Conservation (phyloP, 2,797 vertebrate genomes). For the Epinephelus malabaricus region DNA sequence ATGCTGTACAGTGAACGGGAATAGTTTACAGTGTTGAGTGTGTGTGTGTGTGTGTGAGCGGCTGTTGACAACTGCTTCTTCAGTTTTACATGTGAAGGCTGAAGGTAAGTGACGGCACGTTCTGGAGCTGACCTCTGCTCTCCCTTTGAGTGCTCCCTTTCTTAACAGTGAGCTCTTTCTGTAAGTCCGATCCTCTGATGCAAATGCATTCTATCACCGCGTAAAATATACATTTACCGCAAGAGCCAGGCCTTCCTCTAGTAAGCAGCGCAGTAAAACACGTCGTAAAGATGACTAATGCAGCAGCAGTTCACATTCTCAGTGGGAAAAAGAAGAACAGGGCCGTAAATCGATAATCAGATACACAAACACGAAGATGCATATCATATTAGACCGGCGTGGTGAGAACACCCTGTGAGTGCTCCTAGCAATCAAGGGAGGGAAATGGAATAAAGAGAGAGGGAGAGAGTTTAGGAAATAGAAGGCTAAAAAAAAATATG, state of each 20-base stretch:
- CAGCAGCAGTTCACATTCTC: slow-evolving; percentile 50
- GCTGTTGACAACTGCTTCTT: slow-evolving; percentile 35
- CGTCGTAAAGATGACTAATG: slow-evolving; percentile 82
- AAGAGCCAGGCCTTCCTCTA: slow-evolving; percentile 52
- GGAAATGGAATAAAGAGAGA: slow-evolving; percentile 58
- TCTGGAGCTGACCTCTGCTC: slow-evolving; percentile 54
- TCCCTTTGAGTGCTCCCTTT: slow-evolving; percentile 34
- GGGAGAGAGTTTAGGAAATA: slow-evolving; percentile 33
- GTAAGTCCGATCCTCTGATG: slow-evolving; percentile 70
- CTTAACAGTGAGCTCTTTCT: slow-evolving; percentile 31
- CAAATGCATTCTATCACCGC: slow-evolving; percentile 76
- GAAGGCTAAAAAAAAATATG: slow-evolving; percentile 39
- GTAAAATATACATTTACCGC: slow-evolving; percentile 79
- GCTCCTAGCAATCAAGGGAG: slow-evolving; percentile 57
- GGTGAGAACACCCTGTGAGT: slow-evolving; percentile 57
- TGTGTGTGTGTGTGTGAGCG: not conserved
- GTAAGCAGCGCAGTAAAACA: slow-evolving; percentile 73
- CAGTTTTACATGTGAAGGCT: slow-evolving; percentile 36
- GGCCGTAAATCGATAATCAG: slow-evolving; percentile 78
- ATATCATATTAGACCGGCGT: slow-evolving; percentile 59
- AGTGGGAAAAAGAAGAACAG: slow-evolving; percentile 51
- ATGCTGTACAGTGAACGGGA: slow-evolving; percentile 41
- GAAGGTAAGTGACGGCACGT: slow-evolving; percentile 37
- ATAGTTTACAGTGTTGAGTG: slow-evolving; percentile 18
- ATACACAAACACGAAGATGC: slow-evolving; percentile 75